phyloP scores from a whole-genome alignment of 2,888 invertebrate species.

The Leptinotarsa peninsularis region DNA sequence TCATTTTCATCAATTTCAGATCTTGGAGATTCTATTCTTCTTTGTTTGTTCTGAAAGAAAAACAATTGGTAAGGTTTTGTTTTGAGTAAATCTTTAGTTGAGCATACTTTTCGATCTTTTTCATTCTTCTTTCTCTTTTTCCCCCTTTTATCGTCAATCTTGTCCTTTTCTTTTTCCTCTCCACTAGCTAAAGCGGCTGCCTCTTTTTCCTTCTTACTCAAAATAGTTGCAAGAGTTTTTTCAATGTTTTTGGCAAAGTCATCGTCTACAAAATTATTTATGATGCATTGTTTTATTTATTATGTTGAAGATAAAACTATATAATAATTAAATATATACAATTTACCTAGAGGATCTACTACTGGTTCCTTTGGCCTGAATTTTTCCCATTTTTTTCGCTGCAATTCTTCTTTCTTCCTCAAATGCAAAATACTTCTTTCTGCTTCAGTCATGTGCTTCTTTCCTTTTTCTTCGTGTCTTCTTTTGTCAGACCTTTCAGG shows the following conservation, averaged over 20 bases:
- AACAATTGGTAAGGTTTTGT: constrained; percentile 63
- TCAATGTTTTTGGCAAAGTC: constrained; percentile 85
- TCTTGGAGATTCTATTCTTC: constrained; percentile 64
- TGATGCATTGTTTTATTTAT: not conserved
- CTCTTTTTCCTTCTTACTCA: constrained; percentile 74
- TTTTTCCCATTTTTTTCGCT: constrained; percentile 63
- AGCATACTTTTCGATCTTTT: constrained; percentile 68
- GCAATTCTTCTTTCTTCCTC: constrained; percentile 62
- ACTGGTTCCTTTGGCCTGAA: constrained; percentile 56
- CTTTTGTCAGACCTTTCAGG: constrained; percentile 43
- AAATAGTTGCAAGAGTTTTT: constrained; percentile 80
- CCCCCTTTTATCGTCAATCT: constrained; percentile 68
- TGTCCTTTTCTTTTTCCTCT: constrained; percentile 66
- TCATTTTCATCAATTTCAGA: constrained; percentile 80
- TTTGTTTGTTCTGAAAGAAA: constrained; percentile 68
- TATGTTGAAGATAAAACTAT: not conserved
- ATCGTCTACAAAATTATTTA: constrained; percentile 64
- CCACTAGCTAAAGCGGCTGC: constrained; percentile 55
- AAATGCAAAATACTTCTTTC: constrained; percentile 65
- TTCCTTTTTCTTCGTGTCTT: constrained; percentile 55
- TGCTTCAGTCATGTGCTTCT: constrained; percentile 64
- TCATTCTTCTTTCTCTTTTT: constrained; percentile 72
- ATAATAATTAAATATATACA: not conserved
- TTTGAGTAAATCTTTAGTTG: constrained; percentile 44
- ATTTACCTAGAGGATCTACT: constrained; percentile 46